phyloP scores from a whole-genome alignment of 1,140 invertebrate species.

The Harpegnathos saltator region DNA sequence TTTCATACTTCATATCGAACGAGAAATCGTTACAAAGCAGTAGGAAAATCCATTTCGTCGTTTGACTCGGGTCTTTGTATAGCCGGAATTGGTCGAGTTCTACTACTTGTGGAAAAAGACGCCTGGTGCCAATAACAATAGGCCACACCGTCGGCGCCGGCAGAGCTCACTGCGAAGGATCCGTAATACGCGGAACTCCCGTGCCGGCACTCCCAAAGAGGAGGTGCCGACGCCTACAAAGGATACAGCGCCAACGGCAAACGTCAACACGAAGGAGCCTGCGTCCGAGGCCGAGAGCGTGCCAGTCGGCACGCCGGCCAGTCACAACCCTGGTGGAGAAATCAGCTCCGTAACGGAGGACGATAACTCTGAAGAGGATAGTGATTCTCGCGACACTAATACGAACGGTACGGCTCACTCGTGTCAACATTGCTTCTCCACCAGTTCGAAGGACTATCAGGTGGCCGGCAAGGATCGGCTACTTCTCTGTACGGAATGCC shows the following conservation, averaged over 20 bases:
- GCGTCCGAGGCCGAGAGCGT: slow-evolving; percentile 79
- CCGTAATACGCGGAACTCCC: slow-evolving; percentile 91
- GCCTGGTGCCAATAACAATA: slow-evolving; percentile 97
- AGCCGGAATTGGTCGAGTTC: slow-evolving; percentile 98
- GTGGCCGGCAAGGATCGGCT: slow-evolving; percentile 91
- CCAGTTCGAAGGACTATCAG: slow-evolving; percentile 85
- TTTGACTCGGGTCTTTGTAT: background rate
- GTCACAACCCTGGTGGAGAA: slow-evolving; percentile 87
- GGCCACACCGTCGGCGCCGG: slow-evolving; percentile 95
- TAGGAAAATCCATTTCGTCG: slow-evolving; percentile 65
- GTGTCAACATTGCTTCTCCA: slow-evolving; percentile 88
- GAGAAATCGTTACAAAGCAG: slow-evolving; percentile 16
- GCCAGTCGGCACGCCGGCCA: slow-evolving; percentile 78
- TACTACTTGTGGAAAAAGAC: slow-evolving; percentile 99
- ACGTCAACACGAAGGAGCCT: slow-evolving; percentile 79
- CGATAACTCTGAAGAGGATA: slow-evolving; percentile 97
- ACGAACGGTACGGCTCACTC: slow-evolving; percentile 84
- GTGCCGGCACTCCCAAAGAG: slow-evolving; percentile 89
- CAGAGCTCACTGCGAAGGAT: slow-evolving; percentile 96
- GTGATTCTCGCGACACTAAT: slow-evolving; percentile 92
- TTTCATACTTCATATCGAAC: background rate
- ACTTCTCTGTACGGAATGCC: slow-evolving; percentile 93
- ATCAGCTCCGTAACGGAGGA: slow-evolving; percentile 97
- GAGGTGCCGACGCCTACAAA: slow-evolving; percentile 85
- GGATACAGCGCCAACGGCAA: slow-evolving; percentile 84